Conservation (phyloP, 2,888 invertebrate species). For the Leucania comma region DNA sequence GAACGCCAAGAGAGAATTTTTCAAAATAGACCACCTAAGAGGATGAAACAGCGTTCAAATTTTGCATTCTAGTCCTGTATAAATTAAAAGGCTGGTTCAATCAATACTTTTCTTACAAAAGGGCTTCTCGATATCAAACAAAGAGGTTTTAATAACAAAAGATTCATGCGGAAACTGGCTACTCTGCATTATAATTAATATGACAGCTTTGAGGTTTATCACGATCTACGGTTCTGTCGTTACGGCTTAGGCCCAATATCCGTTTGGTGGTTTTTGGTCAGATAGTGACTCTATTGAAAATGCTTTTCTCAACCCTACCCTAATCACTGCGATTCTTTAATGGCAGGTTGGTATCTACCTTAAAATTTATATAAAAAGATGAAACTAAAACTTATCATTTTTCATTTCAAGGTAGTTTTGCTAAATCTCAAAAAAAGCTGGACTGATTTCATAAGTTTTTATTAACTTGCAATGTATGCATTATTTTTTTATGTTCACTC, state of each 20-base stretch:
- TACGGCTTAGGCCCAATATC: slow-evolving; percentile 71
- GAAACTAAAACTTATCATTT: too few species aligned
- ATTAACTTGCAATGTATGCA: too few species aligned
- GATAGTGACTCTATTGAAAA: slow-evolving; percentile 38
- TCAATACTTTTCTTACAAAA: slow-evolving; percentile 16
- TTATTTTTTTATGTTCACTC: too few species aligned
- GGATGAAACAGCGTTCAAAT: too few species aligned
- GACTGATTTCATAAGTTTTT: too few species aligned
- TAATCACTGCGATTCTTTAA: neutral
- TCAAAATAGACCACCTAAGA: too few species aligned
- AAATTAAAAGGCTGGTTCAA: slow-evolving; percentile 19
- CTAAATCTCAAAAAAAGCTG: too few species aligned
- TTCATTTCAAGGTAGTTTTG: too few species aligned
- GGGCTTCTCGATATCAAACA: slow-evolving; percentile 40
- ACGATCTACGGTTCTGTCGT: slow-evolving; percentile 51
- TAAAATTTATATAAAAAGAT: too few species aligned
- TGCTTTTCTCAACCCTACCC: neutral
- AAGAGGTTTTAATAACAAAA: slow-evolving; percentile 65
- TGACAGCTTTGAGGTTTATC: slow-evolving; percentile 65
- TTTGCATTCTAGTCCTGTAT: too few species aligned
- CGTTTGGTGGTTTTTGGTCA: slow-evolving; percentile 68
- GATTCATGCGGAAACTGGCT: slow-evolving; percentile 67
- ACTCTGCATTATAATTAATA: slow-evolving; percentile 68
- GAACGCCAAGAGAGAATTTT: too few species aligned
- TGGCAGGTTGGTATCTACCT: neutral